These are phyloP conservation scores for Sphaeramia orbicularis DNA, from an alignment of 2,797 vertebrate genomes.

Conservation along the genomic window DNA sequence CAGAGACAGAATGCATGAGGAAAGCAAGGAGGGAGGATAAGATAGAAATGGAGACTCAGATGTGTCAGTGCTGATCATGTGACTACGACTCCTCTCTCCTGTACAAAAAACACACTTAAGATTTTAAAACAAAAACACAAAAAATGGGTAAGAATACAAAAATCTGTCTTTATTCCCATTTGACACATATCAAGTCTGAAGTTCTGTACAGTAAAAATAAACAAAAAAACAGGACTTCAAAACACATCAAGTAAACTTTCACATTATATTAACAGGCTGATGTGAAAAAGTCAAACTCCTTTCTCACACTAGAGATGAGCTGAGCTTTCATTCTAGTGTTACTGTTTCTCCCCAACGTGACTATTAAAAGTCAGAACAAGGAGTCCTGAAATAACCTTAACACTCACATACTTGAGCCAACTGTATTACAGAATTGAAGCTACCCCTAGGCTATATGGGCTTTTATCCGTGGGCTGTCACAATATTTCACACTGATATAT, in stretches of 20 bases:
- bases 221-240: not conserved
- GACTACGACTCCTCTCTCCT: no score
- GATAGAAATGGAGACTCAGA: constrained; percentile 36
- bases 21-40: not conserved
- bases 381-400: constrained; percentile 32
- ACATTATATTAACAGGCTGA: no score
- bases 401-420: not conserved
- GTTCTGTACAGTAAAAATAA: constrained; percentile 23
- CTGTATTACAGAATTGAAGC: not conserved
- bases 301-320: not conserved
- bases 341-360: constrained; percentile 8
- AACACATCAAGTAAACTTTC: not conserved
- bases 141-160: constrained; percentile 6
- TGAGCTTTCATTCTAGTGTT: constrained; percentile 1
- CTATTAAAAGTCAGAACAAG: not conserved
- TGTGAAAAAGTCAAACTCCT: no score
- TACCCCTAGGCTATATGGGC: constrained; percentile 9
- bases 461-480: constrained; percentile 5
- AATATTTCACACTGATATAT: not conserved
- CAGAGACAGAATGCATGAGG: constrained; percentile 19
- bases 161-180: not conserved
- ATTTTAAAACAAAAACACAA: constrained; percentile 27
- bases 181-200: constrained; percentile 40
- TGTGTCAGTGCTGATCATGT: constrained; percentile 60
- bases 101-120: constrained; percentile 4